phyloP scores from a whole-genome alignment of 2,888 invertebrate genomes.

The Eupithecia dodoneata region DNA sequence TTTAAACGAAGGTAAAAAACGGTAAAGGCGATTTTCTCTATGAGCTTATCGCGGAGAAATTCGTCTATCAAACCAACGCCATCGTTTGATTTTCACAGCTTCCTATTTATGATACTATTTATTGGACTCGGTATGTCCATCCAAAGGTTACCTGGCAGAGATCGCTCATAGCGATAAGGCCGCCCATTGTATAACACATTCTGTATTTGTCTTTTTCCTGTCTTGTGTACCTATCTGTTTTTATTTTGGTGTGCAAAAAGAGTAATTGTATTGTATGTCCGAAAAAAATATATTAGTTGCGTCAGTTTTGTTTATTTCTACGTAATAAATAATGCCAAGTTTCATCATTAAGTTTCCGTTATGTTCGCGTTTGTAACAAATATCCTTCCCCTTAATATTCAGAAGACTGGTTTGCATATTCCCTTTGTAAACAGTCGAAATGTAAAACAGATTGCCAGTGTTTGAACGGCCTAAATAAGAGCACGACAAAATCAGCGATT shows the following conservation, averaged over 20 bases:
- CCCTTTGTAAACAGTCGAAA: conserved; percentile 27
- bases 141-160: too few species aligned
- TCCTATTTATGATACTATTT: background rate
- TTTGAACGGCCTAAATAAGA: conserved; percentile 37
- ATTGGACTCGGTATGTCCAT: background rate
- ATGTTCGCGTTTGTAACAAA: background rate
- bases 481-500: conserved; percentile 49
- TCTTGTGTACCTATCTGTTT: too few species aligned
- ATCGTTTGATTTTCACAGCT: background rate
- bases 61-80: background rate
- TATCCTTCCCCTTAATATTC: background rate
- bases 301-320: background rate
- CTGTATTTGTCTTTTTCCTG: too few species aligned
- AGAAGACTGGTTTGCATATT: background rate
- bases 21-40: background rate
- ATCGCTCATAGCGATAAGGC: too few species aligned
- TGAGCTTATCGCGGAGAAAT: background rate
- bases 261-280: too few species aligned
- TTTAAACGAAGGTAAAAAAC: background rate
- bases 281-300: background rate
- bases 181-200: too few species aligned
- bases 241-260: too few species aligned
- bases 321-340: background rate
- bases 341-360: background rate
- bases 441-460: conserved; percentile 28